Evolutionary conservation across 2,113 vertebrate genomes (phyloP).

Genomic region (Axis porcinus): DNA sequence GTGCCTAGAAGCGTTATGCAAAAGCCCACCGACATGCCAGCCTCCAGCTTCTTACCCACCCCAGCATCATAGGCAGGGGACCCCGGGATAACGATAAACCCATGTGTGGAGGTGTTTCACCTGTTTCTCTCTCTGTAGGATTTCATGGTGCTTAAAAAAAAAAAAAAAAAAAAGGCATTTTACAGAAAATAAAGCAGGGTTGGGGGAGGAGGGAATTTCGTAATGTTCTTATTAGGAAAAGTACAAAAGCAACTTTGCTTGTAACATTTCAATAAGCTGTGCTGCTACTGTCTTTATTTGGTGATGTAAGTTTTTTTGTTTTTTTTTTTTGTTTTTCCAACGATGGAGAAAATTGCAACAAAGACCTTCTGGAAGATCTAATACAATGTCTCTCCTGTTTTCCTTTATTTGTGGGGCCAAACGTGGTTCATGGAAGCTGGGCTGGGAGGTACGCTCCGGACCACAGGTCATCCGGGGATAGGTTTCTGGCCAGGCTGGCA

Average conservation of each 20-base stretch:
- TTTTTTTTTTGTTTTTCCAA: conserved; percentile 58
- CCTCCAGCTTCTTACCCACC: conserved; percentile 14
- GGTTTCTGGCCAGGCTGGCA: neutral
- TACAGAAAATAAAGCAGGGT: conserved; percentile 63
- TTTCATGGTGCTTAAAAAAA: conserved; percentile 79
- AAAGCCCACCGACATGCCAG: conserved; percentile 37
- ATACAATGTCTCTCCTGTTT: conserved; percentile 56
- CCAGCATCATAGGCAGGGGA: conserved; percentile 34
- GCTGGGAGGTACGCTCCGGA: neutral
- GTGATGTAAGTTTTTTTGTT: conserved; percentile 74
- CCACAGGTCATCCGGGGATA: neutral
- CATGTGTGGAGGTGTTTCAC: conserved; percentile 57
- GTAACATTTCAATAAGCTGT: conserved; percentile 78
- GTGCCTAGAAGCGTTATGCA: conserved; percentile 45
- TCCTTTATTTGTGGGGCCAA: conserved; percentile 23
- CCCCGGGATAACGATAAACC: conserved; percentile 22
- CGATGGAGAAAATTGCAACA: conserved; percentile 77
- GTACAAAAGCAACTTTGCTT: conserved; percentile 75
- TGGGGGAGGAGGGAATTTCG: conserved; percentile 56
- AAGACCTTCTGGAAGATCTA: conserved; percentile 78
- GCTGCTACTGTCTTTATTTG: conserved; percentile 81
- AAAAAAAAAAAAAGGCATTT: conserved; percentile 66
- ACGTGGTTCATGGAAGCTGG: neutral
- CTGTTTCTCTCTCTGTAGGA: conserved; percentile 62
- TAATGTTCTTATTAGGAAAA: conserved; percentile 74